These are phyloP conservation scores for Sebastes kiyomatsui DNA, from an alignment of 2,797 vertebrate species.

Conservation along the genomic window DNA sequence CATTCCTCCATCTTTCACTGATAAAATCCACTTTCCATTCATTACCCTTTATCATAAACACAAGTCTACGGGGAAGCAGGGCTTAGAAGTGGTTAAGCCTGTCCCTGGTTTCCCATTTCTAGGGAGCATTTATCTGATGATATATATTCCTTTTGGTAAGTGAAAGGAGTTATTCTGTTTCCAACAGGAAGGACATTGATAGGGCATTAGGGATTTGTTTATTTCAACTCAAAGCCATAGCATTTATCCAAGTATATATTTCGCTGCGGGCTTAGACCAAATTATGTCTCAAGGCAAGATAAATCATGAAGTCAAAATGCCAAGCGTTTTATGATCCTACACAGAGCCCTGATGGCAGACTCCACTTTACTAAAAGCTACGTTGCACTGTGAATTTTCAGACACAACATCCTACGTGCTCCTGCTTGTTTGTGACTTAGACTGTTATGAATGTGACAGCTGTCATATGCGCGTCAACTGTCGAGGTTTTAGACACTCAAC, in stretches of 20 bases:
- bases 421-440: slow-evolving; percentile 73
- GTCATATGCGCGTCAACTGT: slow-evolving; percentile 80
- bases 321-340: slow-evolving; percentile 74
- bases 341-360: slow-evolving; percentile 67
- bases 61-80: slow-evolving; percentile 70
- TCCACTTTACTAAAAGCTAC: slow-evolving; percentile 64
- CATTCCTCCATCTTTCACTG: slow-evolving; percentile 78
- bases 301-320: slow-evolving; percentile 80
- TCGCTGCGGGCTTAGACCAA: slow-evolving; percentile 75
- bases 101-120: slow-evolving; percentile 81
- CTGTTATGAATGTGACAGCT: slow-evolving; percentile 78
- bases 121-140: slow-evolving; percentile 83
- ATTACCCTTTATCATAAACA: slow-evolving; percentile 83
- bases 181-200: slow-evolving; percentile 84
- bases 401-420: slow-evolving; percentile 56
- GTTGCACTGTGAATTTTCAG: slow-evolving; percentile 65
- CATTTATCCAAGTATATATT: slow-evolving; percentile 80
- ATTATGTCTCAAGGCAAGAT: slow-evolving; percentile 80
- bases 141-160: slow-evolving; percentile 83
- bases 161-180: slow-evolving; percentile 80
- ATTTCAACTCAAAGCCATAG: slow-evolving; percentile 81
- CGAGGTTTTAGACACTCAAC: slow-evolving; percentile 70
- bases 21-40: slow-evolving; percentile 85
- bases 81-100: slow-evolving; percentile 83
- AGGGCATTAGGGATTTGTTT: slow-evolving; percentile 85